Base-by-base conservation (phyloP, 1,140 invertebrate genomes). In the Theocolax elegans region DNA sequence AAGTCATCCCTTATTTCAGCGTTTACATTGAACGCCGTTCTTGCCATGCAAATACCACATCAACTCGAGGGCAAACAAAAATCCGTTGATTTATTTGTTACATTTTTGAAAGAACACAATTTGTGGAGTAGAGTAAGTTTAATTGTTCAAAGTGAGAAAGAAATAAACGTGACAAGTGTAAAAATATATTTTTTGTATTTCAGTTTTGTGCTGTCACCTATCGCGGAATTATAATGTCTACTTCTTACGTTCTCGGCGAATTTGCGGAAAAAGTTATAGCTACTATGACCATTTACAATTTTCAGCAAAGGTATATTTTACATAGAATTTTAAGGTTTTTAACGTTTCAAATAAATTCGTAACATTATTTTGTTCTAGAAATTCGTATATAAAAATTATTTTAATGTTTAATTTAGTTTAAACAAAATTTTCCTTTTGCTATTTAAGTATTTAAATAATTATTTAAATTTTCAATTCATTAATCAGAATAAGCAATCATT, bases 41-140 rank as follows among this genome's bases (percentile, higher is more conserved):
- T 88, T 40, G 92, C 94, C 2, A 89, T 97, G 85, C 92, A 96
- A 81, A 91, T 95, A 67, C 80, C 89, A 1, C 91, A 92, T 73
- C 95, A 97, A 81, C 81, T 98, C 10, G 90, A 92, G 72, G 94
- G 96, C 77, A 97, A 98, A 83, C 90, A 92, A 74, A 90, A 91
- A 77, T 94, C 93, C 3, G 87, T 95, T 51, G 88, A 92, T 58
- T 88, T 94, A 15, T 93, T 89, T 76, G 81, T 92, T 27, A 84
- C 89, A 35, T 97, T 97, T 82, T 83, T 97, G n/a, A 92, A 93
- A 78, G 89, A 90, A 49, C 87, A 90, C 48, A 88, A 89, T 17
- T 79, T 97, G 9, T 95, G 93, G 93, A 87, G 88, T 35, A 89
- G 91, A 75, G 90, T 93, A 77, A 23, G 58, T 46, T 13, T 21